Evolutionary conservation across 2,888 invertebrate genomes (phyloP).

Genomic region (Anoncus sp.): DNA sequence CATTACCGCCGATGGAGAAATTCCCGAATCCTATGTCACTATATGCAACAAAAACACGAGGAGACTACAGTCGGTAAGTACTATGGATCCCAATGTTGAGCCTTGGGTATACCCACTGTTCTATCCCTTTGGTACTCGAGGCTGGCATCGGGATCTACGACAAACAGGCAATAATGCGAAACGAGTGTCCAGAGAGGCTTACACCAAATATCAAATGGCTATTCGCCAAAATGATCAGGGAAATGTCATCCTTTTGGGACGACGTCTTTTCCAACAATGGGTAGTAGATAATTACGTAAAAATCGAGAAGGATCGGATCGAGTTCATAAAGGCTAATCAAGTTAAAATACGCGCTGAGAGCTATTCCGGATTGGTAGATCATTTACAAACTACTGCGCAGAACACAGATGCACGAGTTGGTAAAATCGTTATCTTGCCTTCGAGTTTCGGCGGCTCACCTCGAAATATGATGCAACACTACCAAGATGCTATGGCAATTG

Average conservation of each 20-base stretch:
- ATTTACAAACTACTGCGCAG: background rate
- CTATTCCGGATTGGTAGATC: background rate
- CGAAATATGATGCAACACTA: conserved; percentile 64
- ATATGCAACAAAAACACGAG: conserved; percentile 57
- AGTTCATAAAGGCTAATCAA: conserved; percentile 56
- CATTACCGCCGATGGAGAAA: conserved; percentile 48
- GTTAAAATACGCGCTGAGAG: conserved; percentile 55
- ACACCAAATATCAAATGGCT: conserved; percentile 52
- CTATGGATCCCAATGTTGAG: conserved; percentile 46
- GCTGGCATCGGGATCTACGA: conserved; percentile 35
- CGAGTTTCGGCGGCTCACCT: conserved; percentile 62
- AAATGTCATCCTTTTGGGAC: conserved; percentile 40
- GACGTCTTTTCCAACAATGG: conserved; percentile 51
- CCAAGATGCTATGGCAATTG: conserved; percentile 66
- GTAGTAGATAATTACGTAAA: conserved; percentile 70
- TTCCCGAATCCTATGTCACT: conserved; percentile 42
- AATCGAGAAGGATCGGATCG: conserved; percentile 70
- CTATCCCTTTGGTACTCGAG: conserved; percentile 57
- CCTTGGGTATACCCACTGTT: conserved; percentile 48
- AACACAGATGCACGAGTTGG: conserved; percentile 45
- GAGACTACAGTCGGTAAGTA: conserved; percentile 41
- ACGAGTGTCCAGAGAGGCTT: conserved; percentile 44
- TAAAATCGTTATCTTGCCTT: conserved; percentile 63
- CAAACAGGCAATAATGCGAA: conserved; percentile 1
- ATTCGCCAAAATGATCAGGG: conserved; percentile 29